Conservation (phyloP, 1,140 invertebrate species). For the Drosophila varians region DNA sequence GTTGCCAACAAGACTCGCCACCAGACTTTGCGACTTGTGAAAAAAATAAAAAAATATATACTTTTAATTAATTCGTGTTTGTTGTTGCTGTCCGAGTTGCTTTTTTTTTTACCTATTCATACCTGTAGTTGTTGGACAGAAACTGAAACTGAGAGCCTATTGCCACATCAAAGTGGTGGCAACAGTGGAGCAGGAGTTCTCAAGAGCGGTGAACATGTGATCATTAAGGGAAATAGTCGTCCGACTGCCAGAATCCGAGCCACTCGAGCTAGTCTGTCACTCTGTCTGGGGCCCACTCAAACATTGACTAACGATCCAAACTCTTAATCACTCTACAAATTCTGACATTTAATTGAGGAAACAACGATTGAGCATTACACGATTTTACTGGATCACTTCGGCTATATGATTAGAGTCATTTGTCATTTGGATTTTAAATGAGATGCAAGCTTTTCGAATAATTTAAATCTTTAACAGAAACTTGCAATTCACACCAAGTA, state of each 20-base stretch:
- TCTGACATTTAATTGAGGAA: constrained; percentile 18
- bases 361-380: not conserved
- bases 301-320: constrained; percentile 40
- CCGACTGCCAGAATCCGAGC: constrained; percentile 8
- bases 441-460: not conserved
- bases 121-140: constrained; percentile 30
- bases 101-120: constrained; percentile 19
- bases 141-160: constrained; percentile 48
- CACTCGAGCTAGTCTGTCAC: constrained; percentile 9
- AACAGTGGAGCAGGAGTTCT: constrained; percentile 37
- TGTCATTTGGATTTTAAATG: not conserved
- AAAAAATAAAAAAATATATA: constrained; percentile 40
- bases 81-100: constrained; percentile 22
- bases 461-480: not conserved
- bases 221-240: constrained; percentile 39
- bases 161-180: constrained; percentile 45
- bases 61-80: constrained; percentile 76
- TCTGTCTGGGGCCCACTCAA: not conserved
- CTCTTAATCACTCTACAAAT: constrained; percentile 15
- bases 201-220: constrained; percentile 36
- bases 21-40: constrained; percentile 46
- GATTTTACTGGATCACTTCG: not conserved
- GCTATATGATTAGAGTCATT: not conserved
- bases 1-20: constrained; percentile 57
- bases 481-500: not conserved